Evolutionary conservation across 2,888 invertebrate genomes (phyloP), one percentile per base, ranked within the genome.

Genomic region (Lasiommata megera): DNA sequence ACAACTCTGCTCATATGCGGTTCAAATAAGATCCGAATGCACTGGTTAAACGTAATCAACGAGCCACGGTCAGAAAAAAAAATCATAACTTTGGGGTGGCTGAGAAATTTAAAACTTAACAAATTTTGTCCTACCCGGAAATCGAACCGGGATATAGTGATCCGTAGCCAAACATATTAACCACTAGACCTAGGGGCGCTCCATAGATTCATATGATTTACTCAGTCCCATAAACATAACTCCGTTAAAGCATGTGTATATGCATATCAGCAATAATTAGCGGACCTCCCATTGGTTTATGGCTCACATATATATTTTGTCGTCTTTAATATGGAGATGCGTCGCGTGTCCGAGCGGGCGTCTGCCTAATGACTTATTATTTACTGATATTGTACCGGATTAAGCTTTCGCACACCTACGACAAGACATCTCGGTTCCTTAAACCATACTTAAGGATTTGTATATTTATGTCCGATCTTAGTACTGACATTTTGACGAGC

Each of bases 261-360:
- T 82, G 83, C 83, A 85, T 85, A 82, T 75, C 69, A 80, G 81
- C 83, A 79, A 79, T 77, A 85, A 86, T 87, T 86, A 85, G 82
- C 71, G 70, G 84, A 80, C 86, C 86, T 74, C 85, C 85, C 80
- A 77, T 74, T 52, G 82, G 64, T 70, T 79, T 76, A 78, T 71
- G 65, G 67, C 59, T 69, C 61, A 67, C 70, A 74, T 73, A 68
- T 72, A 68, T 71, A 73, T 77, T 81, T 79, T 72, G 77, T 74
- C 65, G 71, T 69, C 68, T 77, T 77, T 79, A 72, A 72, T 80
- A 81, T 84, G 76, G 74, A 80, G 78, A 75, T 77, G 71, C 73
- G 84, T 79, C 84, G 81, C 82, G 84, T 82, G 84, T 77, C 73
- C 56, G 60, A 67, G 69, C 71, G 73, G 51, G 28, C 56, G 41